Conservation (phyloP, 2,888 invertebrate genomes). For the Blera fallax region DNA sequence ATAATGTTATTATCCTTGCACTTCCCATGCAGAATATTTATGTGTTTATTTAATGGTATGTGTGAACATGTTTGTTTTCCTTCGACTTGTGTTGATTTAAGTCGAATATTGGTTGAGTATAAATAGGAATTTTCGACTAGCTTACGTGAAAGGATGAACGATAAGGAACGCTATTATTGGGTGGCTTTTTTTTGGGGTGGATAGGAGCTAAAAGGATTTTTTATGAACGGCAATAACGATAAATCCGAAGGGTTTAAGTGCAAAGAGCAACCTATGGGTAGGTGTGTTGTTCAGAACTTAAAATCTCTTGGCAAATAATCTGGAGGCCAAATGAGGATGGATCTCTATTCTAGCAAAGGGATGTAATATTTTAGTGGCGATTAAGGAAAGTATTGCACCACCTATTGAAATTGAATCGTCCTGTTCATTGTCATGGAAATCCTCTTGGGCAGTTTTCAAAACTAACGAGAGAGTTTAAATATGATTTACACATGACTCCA, state of each 20-base stretch:
- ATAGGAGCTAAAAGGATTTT: background rate
- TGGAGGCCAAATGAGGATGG: too few relatives aligned
- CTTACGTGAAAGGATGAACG: background rate
- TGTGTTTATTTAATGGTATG: background rate
- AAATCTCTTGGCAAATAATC: too few relatives aligned
- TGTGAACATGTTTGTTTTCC: background rate
- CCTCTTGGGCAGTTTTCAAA: too few relatives aligned
- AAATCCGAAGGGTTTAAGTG: background rate
- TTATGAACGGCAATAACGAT: background rate
- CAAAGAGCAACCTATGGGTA: background rate
- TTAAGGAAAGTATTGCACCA: too few relatives aligned
- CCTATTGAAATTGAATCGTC: too few relatives aligned
- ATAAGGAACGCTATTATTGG: background rate
- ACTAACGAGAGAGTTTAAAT: too few relatives aligned
- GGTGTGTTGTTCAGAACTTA: too few relatives aligned
- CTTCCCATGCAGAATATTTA: slow-evolving; percentile 11
- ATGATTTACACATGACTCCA: too few relatives aligned
- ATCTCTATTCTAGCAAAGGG: too few relatives aligned
- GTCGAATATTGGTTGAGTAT: background rate
- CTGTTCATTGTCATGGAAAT: too few relatives aligned
- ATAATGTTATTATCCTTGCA: slow-evolving; percentile 43
- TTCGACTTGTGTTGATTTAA: background rate
- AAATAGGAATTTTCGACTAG: background rate
- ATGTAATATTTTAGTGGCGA: too few relatives aligned
- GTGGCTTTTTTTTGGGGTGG: background rate